phyloP scores from a whole-genome alignment of 2,888 invertebrate species.

The Oscheius sp. region DNA sequence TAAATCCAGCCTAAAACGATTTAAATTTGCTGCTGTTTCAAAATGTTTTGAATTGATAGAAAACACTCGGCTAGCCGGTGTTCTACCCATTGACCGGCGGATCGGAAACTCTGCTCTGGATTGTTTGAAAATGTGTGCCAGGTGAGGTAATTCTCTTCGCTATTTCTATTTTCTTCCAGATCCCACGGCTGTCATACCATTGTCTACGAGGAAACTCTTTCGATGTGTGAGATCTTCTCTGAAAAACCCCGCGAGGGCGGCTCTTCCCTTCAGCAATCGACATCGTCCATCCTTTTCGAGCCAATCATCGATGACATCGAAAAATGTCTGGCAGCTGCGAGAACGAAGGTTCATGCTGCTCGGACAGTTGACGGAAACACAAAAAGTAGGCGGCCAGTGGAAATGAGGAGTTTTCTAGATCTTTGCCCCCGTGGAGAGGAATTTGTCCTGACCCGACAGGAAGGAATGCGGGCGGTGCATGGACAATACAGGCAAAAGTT shows the following conservation, averaged over 20 bases:
- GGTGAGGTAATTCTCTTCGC: neutral
- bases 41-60: constrained; percentile 18
- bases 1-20: neutral
- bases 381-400: neutral
- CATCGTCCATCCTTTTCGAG: constrained; percentile 13
- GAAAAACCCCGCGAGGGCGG: constrained; percentile 3
- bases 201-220: constrained; percentile 22
- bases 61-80: constrained; percentile 5
- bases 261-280: neutral
- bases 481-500: constrained; percentile 9
- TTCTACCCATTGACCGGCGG: constrained; percentile 11
- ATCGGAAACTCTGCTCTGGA: constrained; percentile 1
- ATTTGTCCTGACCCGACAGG: constrained; percentile 10
- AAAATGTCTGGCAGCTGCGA: neutral
- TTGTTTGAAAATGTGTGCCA: constrained; percentile 11
- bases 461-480: constrained; percentile 11
- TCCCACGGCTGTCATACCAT: constrained; percentile 1
- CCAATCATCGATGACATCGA: constrained; percentile 25
- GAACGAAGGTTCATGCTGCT: constrained; percentile 13
- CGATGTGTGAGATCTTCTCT: constrained; percentile 27
- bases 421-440: constrained; percentile 13
- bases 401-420: neutral
- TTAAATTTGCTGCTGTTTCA: neutral
- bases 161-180: neutral
- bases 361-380: constrained; percentile 4